phyloP scores from a whole-genome alignment of 1,140 invertebrate species.

The Anastatus disparis region DNA sequence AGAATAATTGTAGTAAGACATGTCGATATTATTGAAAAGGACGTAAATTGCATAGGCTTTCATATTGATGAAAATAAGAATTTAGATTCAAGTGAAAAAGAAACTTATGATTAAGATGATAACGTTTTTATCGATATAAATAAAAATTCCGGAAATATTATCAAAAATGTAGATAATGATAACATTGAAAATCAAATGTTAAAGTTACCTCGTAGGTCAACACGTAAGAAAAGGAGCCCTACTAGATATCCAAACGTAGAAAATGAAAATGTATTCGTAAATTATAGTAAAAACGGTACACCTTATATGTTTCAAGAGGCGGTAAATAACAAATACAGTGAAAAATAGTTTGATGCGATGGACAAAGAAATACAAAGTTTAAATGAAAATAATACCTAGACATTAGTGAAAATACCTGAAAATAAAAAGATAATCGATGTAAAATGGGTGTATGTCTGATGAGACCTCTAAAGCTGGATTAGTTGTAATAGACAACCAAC shows the following conservation, averaged over 20 bases:
- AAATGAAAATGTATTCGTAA: neutral
- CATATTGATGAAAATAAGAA: constrained; percentile 45
- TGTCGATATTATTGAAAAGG: neutral
- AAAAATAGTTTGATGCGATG: neutral
- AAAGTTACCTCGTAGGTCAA: neutral
- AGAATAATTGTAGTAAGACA: neutral
- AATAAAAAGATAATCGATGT: neutral
- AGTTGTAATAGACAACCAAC: constrained; percentile 43
- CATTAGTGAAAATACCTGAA: neutral
- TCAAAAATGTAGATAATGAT: neutral
- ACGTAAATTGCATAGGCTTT: neutral
- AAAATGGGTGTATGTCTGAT: neutral
- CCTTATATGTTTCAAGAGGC: neutral
- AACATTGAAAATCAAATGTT: neutral
- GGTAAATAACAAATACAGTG: neutral
- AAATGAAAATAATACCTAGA: neutral
- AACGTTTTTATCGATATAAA: neutral
- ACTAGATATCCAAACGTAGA: neutral
- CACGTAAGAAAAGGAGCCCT: neutral
- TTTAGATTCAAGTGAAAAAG: neutral
- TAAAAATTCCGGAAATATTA: neutral
- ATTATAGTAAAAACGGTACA: neutral
- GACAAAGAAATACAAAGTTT: neutral
- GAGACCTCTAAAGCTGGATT: neutral
- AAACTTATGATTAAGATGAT: neutral